A percentile compares a stretch with the other conserved stretches of the same genome.
Evolutionary conservation across 2,888 invertebrate genomes (phyloP).

Genomic region (Lithophane leautieri): DNA sequence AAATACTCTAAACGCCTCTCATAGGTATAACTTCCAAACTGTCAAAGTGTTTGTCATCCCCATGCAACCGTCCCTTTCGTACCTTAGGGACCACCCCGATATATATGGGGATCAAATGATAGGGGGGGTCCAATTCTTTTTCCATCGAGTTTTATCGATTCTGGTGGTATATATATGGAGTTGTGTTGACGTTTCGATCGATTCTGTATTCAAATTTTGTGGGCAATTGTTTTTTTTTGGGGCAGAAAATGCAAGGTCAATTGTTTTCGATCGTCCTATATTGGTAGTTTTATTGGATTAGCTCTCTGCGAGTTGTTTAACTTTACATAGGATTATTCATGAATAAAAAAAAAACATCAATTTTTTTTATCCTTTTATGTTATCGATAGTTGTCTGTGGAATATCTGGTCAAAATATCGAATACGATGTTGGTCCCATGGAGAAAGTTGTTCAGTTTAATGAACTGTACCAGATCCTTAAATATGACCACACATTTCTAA

Average conservation of each 20-base stretch:
- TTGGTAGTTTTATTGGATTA: conserved; percentile 20
- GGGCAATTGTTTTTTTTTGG: conserved; percentile 29
- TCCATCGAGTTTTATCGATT: conserved; percentile 55
- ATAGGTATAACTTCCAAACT: conserved; percentile 22
- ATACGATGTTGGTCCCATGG: too few relatives aligned
- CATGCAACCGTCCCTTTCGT: conserved; percentile 60
- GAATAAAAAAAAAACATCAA: too few relatives aligned
- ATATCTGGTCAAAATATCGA: too few relatives aligned
- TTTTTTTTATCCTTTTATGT: too few relatives aligned
- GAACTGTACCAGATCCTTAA: too few relatives aligned
- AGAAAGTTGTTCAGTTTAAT: too few relatives aligned
- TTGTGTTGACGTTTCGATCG: conserved; percentile 35
- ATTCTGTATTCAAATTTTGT: conserved; percentile 41
- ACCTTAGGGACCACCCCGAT: conserved; percentile 65
- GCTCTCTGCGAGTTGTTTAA: neutral
- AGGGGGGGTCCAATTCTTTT: conserved; percentile 62
- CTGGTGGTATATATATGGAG: conserved; percentile 1
- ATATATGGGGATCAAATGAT: conserved; percentile 74
- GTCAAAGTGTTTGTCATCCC: conserved; percentile 28
- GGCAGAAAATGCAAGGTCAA: neutral
- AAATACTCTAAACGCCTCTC: conserved; percentile 25
- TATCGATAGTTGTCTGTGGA: too few relatives aligned
- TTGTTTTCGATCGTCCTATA: neutral
- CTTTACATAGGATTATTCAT: neutral
- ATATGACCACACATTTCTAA: too few relatives aligned